These are phyloP conservation scores for Chymomyza caudatula DNA, from an alignment of 2,888 invertebrate genomes.

Conservation along the genomic window DNA sequence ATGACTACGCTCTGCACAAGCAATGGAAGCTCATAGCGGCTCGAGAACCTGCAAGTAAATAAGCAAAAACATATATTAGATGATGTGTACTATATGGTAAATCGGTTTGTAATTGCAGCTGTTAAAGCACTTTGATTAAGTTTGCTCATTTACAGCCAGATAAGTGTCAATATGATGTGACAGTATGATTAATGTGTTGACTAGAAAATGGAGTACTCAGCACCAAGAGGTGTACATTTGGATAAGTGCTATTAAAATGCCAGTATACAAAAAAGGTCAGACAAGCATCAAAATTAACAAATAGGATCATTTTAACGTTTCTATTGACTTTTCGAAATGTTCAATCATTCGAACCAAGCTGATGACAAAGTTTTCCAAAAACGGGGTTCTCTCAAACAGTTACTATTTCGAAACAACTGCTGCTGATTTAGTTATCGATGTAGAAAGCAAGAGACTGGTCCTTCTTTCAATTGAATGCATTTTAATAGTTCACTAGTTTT, in stretches of 20 bases:
- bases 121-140: background rate
- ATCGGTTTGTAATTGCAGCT: slow-evolving; percentile 48
- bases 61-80: slow-evolving; percentile 13
- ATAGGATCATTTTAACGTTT: too few relatives aligned
- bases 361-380: too few relatives aligned
- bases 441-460: too few relatives aligned
- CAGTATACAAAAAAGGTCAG: background rate
- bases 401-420: too few relatives aligned
- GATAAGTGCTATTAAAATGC: background rate
- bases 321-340: too few relatives aligned
- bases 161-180: background rate
- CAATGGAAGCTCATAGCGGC: slow-evolving; percentile 95
- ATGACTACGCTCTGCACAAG: slow-evolving; percentile 97
- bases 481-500: too few relatives aligned
- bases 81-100: slow-evolving; percentile 7
- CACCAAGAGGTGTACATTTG: background rate
- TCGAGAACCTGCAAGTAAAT: slow-evolving; percentile 92
- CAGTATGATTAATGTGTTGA: background rate
- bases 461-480: too few relatives aligned
- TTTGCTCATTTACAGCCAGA: background rate
- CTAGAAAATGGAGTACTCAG: background rate
- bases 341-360: too few relatives aligned
- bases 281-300: too few relatives aligned
- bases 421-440: too few relatives aligned
- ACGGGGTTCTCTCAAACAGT: too few relatives aligned